Evolutionary conservation across 2,797 vertebrate genomes (phyloP).

Genomic region (Semotilus atromaculatus): DNA sequence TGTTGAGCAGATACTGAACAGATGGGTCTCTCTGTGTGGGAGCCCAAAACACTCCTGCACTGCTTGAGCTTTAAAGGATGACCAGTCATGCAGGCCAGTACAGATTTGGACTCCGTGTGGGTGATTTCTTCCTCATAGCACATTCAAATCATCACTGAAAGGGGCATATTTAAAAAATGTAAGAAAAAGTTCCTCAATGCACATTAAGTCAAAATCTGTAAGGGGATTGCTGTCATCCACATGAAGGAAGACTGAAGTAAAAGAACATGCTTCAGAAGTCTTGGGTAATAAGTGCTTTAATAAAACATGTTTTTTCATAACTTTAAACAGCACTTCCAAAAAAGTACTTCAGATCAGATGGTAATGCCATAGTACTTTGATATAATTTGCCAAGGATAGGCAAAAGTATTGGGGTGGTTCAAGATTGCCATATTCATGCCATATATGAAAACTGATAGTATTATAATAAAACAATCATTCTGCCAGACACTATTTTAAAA

Average conservation of each 20-base stretch:
- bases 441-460: neutral
- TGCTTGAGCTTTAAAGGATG: slow-evolving; percentile 55
- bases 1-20: slow-evolving; percentile 57
- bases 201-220: neutral
- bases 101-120: slow-evolving; percentile 44
- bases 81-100: slow-evolving; percentile 49
- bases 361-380: neutral
- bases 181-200: neutral
- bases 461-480: neutral
- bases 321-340: neutral
- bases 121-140: slow-evolving; percentile 27
- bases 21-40: slow-evolving; percentile 62
- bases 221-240: neutral
- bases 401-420: neutral
- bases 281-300: neutral
- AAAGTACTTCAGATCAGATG: neutral
- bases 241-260: neutral
- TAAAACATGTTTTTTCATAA: neutral
- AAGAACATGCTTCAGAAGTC: neutral
- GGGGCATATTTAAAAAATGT: slow-evolving; percentile 19
- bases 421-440: neutral
- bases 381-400: neutral
- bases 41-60: slow-evolving; percentile 44
- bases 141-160: slow-evolving; percentile 6
- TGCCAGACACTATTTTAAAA: neutral